A percentile compares a stretch with the other conserved stretches of the same genome.
phyloP scores from a whole-genome alignment of 2,113 vertebrate species.

The Anser brachyrhynchus region DNA sequence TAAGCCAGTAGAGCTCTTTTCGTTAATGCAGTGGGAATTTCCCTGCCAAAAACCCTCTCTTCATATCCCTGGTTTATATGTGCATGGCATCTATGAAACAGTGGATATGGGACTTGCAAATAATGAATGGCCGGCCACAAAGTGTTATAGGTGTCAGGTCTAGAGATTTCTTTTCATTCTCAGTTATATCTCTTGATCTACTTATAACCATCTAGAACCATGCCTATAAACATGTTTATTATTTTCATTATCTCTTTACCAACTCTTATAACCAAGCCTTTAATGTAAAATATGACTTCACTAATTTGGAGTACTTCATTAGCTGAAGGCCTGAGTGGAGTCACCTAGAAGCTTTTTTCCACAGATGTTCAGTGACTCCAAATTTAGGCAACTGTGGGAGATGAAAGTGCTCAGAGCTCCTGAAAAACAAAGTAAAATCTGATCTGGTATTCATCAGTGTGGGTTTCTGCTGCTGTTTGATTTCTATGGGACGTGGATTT shows the following conservation, averaged over 20 bases:
- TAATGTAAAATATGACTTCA: not conserved
- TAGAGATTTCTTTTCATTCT: not conserved
- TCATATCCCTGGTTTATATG: not conserved
- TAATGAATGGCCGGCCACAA: not conserved
- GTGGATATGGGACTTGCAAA: not conserved
- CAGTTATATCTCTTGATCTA: not conserved
- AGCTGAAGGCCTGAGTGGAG: not conserved
- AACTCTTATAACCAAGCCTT: not conserved
- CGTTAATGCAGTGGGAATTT: rapidly evolving
- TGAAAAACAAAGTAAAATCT: not conserved
- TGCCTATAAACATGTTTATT: not conserved
- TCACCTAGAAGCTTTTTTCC: not conserved
- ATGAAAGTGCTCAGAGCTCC: not conserved
- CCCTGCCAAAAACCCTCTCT: not conserved
- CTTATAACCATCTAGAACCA: not conserved
- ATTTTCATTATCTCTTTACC: not conserved
- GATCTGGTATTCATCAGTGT: rapidly evolving
- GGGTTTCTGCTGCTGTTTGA: not conserved
- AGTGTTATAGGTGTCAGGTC: not conserved
- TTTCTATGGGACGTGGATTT: not conserved
- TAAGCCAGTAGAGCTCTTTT: not conserved
- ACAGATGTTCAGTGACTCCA: not conserved
- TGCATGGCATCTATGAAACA: not conserved
- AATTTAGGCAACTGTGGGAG: not conserved
- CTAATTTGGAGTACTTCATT: not conserved